Conservation (phyloP, 2,113 vertebrate genomes). For the Cebus imitator region DNA sequence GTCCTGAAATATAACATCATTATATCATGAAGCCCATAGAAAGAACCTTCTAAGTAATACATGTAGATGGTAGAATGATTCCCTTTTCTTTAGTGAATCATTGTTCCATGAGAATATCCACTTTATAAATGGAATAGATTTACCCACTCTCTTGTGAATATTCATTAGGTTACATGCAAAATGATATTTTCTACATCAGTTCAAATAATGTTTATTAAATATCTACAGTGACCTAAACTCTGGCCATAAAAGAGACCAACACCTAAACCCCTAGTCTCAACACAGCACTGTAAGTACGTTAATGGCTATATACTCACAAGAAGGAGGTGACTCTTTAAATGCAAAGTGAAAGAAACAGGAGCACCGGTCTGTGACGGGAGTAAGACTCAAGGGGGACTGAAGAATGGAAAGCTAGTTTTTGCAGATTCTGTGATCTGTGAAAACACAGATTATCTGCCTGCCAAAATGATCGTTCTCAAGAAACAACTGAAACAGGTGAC, state of each 20-base stretch:
- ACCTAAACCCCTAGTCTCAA: neutral
- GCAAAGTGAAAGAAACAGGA: neutral
- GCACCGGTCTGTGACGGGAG: neutral
- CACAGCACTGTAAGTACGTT: neutral
- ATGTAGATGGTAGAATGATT: neutral
- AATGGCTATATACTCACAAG: neutral
- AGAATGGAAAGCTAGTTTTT: neutral
- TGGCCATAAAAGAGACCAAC: neutral
- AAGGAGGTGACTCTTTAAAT: neutral
- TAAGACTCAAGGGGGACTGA: neutral
- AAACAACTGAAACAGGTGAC: neutral
- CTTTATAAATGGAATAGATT: neutral
- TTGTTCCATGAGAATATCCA: neutral
- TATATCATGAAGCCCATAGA: neutral
- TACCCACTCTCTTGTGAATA: neutral
- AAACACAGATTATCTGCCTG: neutral
- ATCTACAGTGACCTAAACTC: neutral
- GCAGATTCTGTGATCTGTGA: neutral
- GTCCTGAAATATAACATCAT: neutral
- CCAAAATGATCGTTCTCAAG: neutral
- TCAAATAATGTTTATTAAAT: conserved; percentile 10
- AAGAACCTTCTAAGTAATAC: neutral
- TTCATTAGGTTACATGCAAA: neutral
- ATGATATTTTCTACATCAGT: neutral
- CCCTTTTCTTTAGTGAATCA: conserved; percentile 20